Evolutionary conservation across 2,113 vertebrate genomes (phyloP), one percentile per base, ranked within the genome.

Genomic region (Nymphicus hollandicus): DNA sequence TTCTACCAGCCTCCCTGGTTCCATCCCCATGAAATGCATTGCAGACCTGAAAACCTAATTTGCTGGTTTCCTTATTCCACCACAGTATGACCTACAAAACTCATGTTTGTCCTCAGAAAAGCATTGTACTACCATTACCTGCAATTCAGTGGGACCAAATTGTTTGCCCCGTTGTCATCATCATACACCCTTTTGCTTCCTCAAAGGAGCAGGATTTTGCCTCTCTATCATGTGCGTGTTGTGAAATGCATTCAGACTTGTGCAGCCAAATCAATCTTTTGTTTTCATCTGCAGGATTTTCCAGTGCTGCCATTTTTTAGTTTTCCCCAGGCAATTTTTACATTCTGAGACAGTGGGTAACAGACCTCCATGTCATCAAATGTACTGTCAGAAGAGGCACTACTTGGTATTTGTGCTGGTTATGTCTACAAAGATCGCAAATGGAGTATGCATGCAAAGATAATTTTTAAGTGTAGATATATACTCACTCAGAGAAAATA

Each of bases 141-240:
- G 9, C 31, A 56, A 11, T n/a, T 85, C 13, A 49, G 35, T 23
- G 23, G 29, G 31, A 46, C 22, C 3, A 29, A 84, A 52, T 31
- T 37, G 0, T 58, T 84, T 77, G 20, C 19, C 19, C 33, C 17
- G 0, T 47, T 81, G 61, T 7, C 35, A 41, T 49, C 47, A 31
- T 23, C 23, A 49, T 5, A 7, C 4, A 39, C 9, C 2, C 0
- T 8, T 11, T 33, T 76, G 31, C 28, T 65, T 69, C 19, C 13
- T 79, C 61, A 68, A 3, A 64, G 52, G 64, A 60, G 29, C 9
- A 70, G 27, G 29, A 47, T 82, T 89, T 87, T 47, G 44, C 20
- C 4, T 81, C 47, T 69, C 43, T 37, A 49, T 49, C 6, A 2
- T 8, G 8, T 0, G 0, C 0, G 1, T 35, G 23, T 46, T 81